Evolutionary conservation across 2,888 invertebrate genomes (phyloP), one percentile per base, ranked within the genome.

Genomic region (Athalia cordata): DNA sequence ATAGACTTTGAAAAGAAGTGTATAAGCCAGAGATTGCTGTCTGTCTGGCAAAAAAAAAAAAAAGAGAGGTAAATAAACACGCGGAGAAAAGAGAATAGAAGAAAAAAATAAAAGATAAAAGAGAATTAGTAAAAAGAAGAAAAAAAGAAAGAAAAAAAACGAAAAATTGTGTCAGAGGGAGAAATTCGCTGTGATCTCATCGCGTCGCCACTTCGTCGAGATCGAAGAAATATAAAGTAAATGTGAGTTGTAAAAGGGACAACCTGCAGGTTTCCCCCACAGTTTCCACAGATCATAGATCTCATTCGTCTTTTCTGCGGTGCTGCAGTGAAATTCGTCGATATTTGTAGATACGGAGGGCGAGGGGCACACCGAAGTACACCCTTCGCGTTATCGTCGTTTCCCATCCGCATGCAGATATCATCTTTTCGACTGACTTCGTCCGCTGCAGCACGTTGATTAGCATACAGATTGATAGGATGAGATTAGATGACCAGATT

Each of bases 381-480:
- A 2, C 29, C 29, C 55, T 8, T 11, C 9, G 55, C 49, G 67
- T 49, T 67, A 67, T 67, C 67, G 67, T 50, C 50, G 47, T 50
- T 52, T 52, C 11, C 11, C 52, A 52, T 11, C 52, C 52, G 52
- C 61, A 61, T 61, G 13, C 15, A 61, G 61, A 68, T 55, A 68
- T 68, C 47, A 72, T 72, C 72, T 72, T 47, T 59, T 47, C 45
- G 45, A 47, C 47, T 52, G 72, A 49, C 15, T 59, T 72, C 59
- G 45, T 59, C 72, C 59, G 6, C 72, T 13, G 9, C 43, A 57
- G 6, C 13, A 29, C 29, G 29, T 72, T 72, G 57, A 72, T 72
- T 57, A 72, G 57, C 57, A 72, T 72, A 72, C 13, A 59, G 72
- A 72, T 72, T 72, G 72, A 72, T 72, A 72, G 52, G 0, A 29